Conservation (phyloP, 2,888 invertebrate species). For the Leucania comma region DNA sequence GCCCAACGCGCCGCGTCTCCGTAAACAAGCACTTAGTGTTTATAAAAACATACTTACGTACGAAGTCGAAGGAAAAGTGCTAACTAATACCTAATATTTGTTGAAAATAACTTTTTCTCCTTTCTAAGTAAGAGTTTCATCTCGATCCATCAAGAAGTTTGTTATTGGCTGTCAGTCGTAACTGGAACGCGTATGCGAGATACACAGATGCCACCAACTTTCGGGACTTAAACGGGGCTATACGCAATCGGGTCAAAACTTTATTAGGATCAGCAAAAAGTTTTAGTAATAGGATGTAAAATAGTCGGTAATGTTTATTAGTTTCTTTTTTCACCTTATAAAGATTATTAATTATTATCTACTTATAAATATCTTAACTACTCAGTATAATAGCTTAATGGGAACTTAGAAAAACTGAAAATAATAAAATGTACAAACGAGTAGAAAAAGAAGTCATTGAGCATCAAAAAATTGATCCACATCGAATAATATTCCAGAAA, state of each 20-base stretch:
- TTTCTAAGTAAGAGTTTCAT: constrained; percentile 13
- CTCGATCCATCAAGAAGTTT: constrained; percentile 46
- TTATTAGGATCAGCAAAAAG: constrained; percentile 7
- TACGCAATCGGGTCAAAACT: not conserved
- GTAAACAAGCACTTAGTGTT: too few species aligned
- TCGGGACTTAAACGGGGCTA: not conserved
- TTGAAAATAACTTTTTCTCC: not conserved
- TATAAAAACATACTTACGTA: too few species aligned
- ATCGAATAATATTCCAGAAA: too few species aligned
- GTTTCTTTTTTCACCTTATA: not conserved
- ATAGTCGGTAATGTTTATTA: not conserved
- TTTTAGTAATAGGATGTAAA: not conserved
- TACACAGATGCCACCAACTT: constrained; percentile 28
- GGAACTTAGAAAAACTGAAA: too few species aligned
- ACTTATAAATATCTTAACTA: too few species aligned
- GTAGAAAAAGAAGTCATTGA: too few species aligned
- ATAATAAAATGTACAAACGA: too few species aligned
- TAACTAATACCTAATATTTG: not conserved
- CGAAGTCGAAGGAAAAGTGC: too few species aligned
- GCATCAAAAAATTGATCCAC: too few species aligned
- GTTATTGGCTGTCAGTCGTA: constrained; percentile 35
- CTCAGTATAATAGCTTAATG: too few species aligned
- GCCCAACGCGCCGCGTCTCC: too few species aligned
- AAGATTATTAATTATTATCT: too few species aligned
- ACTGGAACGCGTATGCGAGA: not conserved